Evolutionary conservation across 1,140 invertebrate species (phyloP).

Genomic region (Dufourea novaeangliae): DNA sequence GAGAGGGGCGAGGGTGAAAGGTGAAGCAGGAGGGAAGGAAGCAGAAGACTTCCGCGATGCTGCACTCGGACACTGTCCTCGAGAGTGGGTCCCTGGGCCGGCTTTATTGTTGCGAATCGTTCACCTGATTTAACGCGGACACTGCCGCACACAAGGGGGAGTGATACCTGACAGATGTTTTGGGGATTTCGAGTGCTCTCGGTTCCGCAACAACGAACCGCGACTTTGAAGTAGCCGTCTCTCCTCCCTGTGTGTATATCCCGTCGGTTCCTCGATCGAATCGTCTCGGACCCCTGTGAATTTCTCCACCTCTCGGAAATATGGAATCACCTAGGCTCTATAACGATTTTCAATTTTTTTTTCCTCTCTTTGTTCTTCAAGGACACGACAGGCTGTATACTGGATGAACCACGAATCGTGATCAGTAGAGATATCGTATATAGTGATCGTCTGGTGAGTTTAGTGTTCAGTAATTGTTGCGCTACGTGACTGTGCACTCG

Average conservation of each 20-base stretch:
- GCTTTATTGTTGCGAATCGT: constrained; percentile 61
- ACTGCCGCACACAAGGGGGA: constrained; percentile 69
- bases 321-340: too few relatives aligned
- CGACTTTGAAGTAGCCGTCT: constrained; percentile 74
- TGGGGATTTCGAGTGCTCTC: constrained; percentile 70
- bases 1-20: too few relatives aligned
- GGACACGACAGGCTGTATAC: too few relatives aligned
- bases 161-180: constrained; percentile 81
- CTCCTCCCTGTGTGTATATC: constrained; percentile 49
- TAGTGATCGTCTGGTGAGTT: background rate
- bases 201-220: constrained; percentile 65
- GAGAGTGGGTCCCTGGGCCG: constrained; percentile 29
- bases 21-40: constrained; percentile 3
- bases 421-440: too few relatives aligned
- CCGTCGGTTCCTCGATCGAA: constrained; percentile 45
- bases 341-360: too few relatives aligned
- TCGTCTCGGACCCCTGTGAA: too few relatives aligned
- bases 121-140: constrained; percentile 80
- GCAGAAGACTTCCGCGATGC: constrained; percentile 46
- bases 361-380: too few relatives aligned
- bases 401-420: too few relatives aligned
- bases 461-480: background rate
- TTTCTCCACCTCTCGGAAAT: too few relatives aligned
- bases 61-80: constrained; percentile 49
- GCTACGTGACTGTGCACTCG: background rate